Evolutionary conservation across 1,140 invertebrate genomes (phyloP).

Genomic region (Drosophila kurseongensis): DNA sequence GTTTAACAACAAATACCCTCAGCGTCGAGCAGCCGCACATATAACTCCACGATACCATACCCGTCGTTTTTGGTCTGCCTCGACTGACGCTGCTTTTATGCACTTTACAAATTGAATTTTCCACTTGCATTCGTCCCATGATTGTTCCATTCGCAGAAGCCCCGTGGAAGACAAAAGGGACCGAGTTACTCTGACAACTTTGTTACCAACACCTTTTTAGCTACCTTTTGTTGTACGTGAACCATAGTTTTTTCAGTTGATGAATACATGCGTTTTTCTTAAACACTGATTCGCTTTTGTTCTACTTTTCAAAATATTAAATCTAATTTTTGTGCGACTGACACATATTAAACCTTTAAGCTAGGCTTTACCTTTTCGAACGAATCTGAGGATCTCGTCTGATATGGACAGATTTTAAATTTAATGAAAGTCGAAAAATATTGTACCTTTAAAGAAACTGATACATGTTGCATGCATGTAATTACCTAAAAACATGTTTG

Average conservation of each 20-base stretch:
- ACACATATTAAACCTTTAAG: too few species aligned
- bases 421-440: too few species aligned
- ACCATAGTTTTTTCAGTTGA: not conserved
- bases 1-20: slow-evolving; percentile 73
- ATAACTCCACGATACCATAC: slow-evolving; percentile 32
- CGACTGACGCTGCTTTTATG: slow-evolving; percentile 71
- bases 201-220: slow-evolving; percentile 15
- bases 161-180: slow-evolving; percentile 23
- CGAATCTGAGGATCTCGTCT: too few species aligned
- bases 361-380: too few species aligned
- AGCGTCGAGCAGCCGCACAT: slow-evolving; percentile 63
- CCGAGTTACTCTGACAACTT: slow-evolving; percentile 26
- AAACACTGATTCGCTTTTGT: not conserved
- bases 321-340: too few species aligned
- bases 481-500: too few species aligned
- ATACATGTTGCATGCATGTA: too few species aligned
- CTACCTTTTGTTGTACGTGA: slow-evolving; percentile 1
- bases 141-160: slow-evolving; percentile 8
- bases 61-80: slow-evolving; percentile 13
- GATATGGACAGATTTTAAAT: too few species aligned
- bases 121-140: slow-evolving; percentile 69
- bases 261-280: not conserved
- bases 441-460: too few species aligned
- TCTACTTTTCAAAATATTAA: not conserved
- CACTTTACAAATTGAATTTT: slow-evolving; percentile 83